Conservation (phyloP, 2,797 vertebrate species). For the Apogon hyalosoma region DNA sequence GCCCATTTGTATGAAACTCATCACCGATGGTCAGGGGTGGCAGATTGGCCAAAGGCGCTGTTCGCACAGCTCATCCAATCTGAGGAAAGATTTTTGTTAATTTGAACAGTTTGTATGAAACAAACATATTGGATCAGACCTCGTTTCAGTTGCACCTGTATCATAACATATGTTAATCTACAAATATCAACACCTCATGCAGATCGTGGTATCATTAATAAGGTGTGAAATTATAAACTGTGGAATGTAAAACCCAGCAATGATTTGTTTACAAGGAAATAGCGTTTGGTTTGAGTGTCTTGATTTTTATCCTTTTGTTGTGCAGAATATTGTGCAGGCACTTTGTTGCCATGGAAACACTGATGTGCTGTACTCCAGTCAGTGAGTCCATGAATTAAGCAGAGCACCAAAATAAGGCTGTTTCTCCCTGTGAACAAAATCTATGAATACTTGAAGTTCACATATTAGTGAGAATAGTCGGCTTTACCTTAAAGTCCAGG, state of each 20-base stretch:
- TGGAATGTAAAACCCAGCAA: constrained; percentile 27
- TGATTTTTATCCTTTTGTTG: constrained; percentile 57
- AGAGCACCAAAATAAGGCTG: constrained; percentile 62
- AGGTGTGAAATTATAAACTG: constrained; percentile 25
- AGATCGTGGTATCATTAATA: constrained; percentile 26
- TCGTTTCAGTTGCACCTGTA: constrained; percentile 12
- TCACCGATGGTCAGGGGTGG: constrained; percentile 53
- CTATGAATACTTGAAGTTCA: constrained; percentile 41
- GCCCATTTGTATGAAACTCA: constrained; percentile 59
- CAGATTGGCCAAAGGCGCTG: constrained; percentile 56
- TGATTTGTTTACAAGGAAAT: constrained; percentile 60
- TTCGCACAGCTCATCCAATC: constrained; percentile 70
- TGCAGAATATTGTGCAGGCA: constrained; percentile 69
- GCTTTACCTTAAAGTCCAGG: constrained; percentile 21
- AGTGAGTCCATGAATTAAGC: constrained; percentile 75
- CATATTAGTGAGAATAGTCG: constrained; percentile 8
- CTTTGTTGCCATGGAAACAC: constrained; percentile 84
- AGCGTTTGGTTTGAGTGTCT: constrained; percentile 51
- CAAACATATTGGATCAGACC: constrained; percentile 33
- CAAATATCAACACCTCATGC: constrained; percentile 12
- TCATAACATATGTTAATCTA: constrained; percentile 27
- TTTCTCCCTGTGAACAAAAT: constrained; percentile 35
- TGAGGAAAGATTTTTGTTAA: constrained; percentile 62
- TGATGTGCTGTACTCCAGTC: constrained; percentile 70
- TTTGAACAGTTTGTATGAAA: constrained; percentile 50